Base-by-base conservation (phyloP, 2,113 vertebrate species). In the Turdus rufiventris region DNA sequence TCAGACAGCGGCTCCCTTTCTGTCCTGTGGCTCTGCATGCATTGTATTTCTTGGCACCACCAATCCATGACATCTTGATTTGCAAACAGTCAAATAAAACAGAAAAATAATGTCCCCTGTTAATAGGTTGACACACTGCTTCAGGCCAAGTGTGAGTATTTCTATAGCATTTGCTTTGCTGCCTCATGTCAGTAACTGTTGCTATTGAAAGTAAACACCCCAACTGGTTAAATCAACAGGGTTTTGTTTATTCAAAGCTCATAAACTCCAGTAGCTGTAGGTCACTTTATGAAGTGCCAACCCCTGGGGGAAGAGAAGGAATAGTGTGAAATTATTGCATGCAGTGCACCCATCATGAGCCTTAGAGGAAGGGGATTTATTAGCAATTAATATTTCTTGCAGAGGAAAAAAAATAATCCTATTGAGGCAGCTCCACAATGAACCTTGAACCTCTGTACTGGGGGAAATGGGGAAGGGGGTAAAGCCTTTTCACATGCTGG, bases 151-250 rank as follows among this genome's bases (percentile, higher is more conserved):
- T 47, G 75, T 72, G 90, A 88, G 65, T 77, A 78, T 94, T 96
- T 94, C 90, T 96, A 74, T 92, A 91, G 82, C 91, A 54, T 56
- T 93, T 17, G 72, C 73, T 62, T 77, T 93, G 91, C 89, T 80
- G 91, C 65, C 61, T 93, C 94, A 42, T 96, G 80, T 89, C 95
- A 93, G 96, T 93, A 84, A 56, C 96, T 88, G 92, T 96, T 96
- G 93, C 96, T 88, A 91, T 96, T 91, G 94, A 97, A 96, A 96
- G 94, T 95, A 96, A 98, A 96, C 95, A 96, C 80, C 96, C 87
- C 74, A 86, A 93, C 88, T 68, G 93, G 89, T 93, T 96, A 96
- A 95, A 94, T 96, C 97, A 96, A 92, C 95, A 96, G 80, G 0
- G 15, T 91, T 96, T 92, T 95, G 96, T 95, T 93, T 97, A 95